Evolutionary conservation across 2,113 vertebrate species (phyloP), one percentile per base, ranked within the genome.

Genomic region (Spea multiplicata): DNA sequence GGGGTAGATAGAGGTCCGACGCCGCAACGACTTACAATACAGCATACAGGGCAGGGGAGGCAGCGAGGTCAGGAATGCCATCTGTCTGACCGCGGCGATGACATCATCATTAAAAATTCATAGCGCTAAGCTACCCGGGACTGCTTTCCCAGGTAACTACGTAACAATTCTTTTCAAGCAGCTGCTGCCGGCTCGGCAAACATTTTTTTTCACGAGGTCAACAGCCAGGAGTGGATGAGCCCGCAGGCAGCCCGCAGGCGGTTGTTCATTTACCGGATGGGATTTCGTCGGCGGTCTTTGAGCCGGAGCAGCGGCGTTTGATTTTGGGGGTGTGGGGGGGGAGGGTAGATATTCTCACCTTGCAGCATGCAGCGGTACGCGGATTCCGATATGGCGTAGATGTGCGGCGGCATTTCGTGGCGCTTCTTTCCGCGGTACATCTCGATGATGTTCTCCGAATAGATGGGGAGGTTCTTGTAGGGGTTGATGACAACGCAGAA

Each of bases 401-500:
- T 99, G 88, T 99, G 97, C 0, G 97, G 97, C 0, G 97, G 97
- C 96, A 99, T 98, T 84, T 99, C 97, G 0, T 99, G 97, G 73
- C 97, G 95, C 82, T 99, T 99, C 88, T 98, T 99, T 67, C 97
- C 97, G 74, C 96, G 87, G 90, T 99, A 99, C 97, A 99, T 99
- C 86, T 99, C 96, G 0, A 99, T 97, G 71, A 99, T 99, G 84
- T 98, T 98, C 83, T 99, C 97, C 0, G 97, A 97, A 83, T 99
- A 99, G 84, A 99, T 99, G 4, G 97, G 97, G 50, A 99, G 95
- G 87, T 99, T 97, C 91, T 99, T 99, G 91, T 99, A 99, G 61
- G 97, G 97, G 76, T 99, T 99, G 86, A 99, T 98, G 80, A 99
- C 97, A 81, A 99, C 97, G 3, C 97, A 99, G 92, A 99, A 99